phyloP scores from a whole-genome alignment of 1,140 invertebrate species.

The Heliothis subflexa region DNA sequence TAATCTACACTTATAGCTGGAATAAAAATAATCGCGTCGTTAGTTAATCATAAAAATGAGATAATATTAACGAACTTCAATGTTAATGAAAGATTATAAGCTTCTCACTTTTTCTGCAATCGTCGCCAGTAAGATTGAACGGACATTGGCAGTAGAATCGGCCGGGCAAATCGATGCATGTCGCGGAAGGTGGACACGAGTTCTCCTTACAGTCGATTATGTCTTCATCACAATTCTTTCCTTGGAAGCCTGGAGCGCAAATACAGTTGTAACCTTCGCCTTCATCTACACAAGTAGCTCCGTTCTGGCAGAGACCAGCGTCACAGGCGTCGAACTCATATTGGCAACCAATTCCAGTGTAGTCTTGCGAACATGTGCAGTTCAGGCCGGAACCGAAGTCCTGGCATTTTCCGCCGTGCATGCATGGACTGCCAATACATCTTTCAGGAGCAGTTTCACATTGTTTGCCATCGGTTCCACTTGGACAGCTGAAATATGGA shows the following conservation, averaged over 20 bases:
- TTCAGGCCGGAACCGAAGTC: slow-evolving; percentile 98
- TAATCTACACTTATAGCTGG: slow-evolving; percentile 97
- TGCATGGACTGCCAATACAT: slow-evolving; percentile 98
- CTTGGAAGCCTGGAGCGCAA: slow-evolving; percentile 94
- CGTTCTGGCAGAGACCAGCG: slow-evolving; percentile 95
- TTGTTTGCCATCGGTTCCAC: slow-evolving; percentile 97
- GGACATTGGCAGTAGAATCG: slow-evolving; percentile 98
- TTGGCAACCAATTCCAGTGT: slow-evolving; percentile 95
- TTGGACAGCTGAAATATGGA: slow-evolving; percentile 90
- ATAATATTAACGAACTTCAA: slow-evolving; percentile 17
- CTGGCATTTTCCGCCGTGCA: slow-evolving; percentile 97
- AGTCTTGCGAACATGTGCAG: slow-evolving; percentile 95
- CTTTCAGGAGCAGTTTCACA: slow-evolving; percentile 98
- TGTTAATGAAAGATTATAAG: neutral
- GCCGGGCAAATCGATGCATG: slow-evolving; percentile 96
- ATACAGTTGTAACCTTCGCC: slow-evolving; percentile 94
- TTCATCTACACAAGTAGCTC: slow-evolving; percentile 95
- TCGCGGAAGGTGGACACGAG: slow-evolving; percentile 97
- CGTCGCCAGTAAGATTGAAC: slow-evolving; percentile 98
- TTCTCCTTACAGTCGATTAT: slow-evolving; percentile 97
- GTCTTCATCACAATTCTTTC: slow-evolving; percentile 96
- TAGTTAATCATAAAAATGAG: slow-evolving; percentile 1
- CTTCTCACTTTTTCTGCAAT: slow-evolving; percentile 95
- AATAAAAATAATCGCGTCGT: slow-evolving; percentile 64
- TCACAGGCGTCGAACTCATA: slow-evolving; percentile 97